Percentiles rank a stretch among this genome's conserved stretches.
Evolutionary conservation across 2,113 vertebrate species (phyloP).

Genomic region (Aphyosemion australe): DNA sequence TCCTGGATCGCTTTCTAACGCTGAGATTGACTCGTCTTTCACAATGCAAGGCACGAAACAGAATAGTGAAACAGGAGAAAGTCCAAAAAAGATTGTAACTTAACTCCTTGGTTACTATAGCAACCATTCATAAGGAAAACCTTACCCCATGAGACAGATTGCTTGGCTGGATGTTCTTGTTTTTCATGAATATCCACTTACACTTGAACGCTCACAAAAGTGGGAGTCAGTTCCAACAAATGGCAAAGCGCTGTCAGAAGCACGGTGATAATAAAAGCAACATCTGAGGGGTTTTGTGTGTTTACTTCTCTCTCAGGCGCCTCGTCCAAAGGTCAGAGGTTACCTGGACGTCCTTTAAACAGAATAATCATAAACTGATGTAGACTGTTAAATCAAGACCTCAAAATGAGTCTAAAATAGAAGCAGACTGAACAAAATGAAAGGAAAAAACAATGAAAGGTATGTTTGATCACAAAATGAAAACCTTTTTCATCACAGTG

Average conservation of each 20-base stretch:
- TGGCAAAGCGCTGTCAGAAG: background rate
- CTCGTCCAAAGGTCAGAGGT: no score
- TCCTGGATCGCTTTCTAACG: background rate
- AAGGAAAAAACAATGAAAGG: no score
- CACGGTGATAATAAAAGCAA: background rate
- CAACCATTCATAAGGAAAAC: slow-evolving; percentile 52
- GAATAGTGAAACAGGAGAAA: slow-evolving; percentile 19
- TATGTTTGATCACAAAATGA: no score
- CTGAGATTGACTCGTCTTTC: background rate
- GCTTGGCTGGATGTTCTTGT: slow-evolving; percentile 45
- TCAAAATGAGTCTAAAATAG: no score
- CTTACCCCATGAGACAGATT: slow-evolving; percentile 21
- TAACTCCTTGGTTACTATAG: slow-evolving; percentile 40
- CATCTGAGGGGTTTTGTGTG: background rate
- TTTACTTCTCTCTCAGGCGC: no score
- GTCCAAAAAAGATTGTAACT: slow-evolving; percentile 33
- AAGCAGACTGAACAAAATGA: no score
- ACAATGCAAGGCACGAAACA: slow-evolving; percentile 1
- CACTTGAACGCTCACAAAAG: background rate
- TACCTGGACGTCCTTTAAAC: no score
- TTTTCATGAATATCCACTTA: slow-evolving; percentile 49
- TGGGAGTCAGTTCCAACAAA: slow-evolving; percentile 19
- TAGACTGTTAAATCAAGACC: no score
- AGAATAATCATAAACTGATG: no score
- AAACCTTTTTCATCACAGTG: slow-evolving; percentile 6